Conservation (phyloP, 2,797 vertebrate species). For the Gymnothorax javanicus region DNA sequence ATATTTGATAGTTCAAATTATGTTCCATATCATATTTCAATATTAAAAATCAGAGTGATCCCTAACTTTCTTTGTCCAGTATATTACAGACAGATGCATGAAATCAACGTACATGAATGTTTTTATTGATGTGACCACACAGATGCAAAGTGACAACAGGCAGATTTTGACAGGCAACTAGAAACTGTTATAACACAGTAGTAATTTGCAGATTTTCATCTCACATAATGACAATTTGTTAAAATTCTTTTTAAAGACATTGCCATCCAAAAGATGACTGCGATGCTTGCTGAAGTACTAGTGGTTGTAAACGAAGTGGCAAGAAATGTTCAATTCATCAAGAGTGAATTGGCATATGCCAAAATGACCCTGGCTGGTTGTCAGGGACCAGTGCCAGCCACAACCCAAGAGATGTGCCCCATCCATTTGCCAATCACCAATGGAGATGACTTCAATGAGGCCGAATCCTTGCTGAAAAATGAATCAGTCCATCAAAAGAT, state of each 20-base stretch:
- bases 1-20: too few relatives aligned
- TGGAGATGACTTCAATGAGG: slow-evolving; percentile 28
- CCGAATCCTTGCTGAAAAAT: slow-evolving; percentile 28
- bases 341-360: slow-evolving; percentile 4
- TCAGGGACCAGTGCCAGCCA: slow-evolving; percentile 11
- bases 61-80: too few relatives aligned
- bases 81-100: too few relatives aligned
- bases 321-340: slow-evolving; percentile 22
- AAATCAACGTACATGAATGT: slow-evolving; percentile 4
- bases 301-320: slow-evolving; percentile 26
- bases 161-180: slow-evolving; percentile 25
- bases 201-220: slow-evolving; percentile 14
- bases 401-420: slow-evolving; percentile 4
- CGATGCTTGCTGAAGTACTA: slow-evolving; percentile 26
- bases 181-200: background rate
- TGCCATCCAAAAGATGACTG: slow-evolving; percentile 28
- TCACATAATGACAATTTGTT: background rate
- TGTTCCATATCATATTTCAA: too few relatives aligned
- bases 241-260: slow-evolving; percentile 26
- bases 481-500: slow-evolving; percentile 29
- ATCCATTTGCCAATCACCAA: slow-evolving; percentile 25
- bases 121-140: slow-evolving; percentile 23
- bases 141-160: background rate
- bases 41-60: too few relatives aligned
- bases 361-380: slow-evolving; percentile 22